Evolutionary conservation across 2,888 invertebrate genomes (phyloP).

Genomic region (Neoaliturus tenellus): DNA sequence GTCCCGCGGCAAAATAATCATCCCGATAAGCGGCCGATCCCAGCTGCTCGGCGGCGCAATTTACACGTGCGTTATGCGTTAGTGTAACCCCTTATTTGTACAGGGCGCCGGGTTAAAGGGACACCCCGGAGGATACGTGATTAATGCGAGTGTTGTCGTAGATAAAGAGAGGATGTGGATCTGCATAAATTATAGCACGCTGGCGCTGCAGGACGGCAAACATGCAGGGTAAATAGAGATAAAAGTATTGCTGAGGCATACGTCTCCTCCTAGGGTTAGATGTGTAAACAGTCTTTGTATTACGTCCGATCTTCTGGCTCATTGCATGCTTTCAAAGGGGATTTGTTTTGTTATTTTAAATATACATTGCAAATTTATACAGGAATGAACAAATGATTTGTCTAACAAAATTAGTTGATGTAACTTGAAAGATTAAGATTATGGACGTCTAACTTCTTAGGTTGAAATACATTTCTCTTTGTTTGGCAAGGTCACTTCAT

Average conservation of each 20-base stretch:
- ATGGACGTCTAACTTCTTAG: no score
- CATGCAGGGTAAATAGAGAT: conserved; percentile 41
- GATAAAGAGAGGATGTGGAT: conserved; percentile 50
- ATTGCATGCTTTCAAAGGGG: conserved; percentile 3
- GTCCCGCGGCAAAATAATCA: conserved; percentile 58
- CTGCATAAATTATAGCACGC: conserved; percentile 50
- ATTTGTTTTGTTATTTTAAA: no score
- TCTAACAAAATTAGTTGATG: no score
- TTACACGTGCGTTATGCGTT: conserved; percentile 45
- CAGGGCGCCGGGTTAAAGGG: conserved; percentile 37
- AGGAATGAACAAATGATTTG: no score
- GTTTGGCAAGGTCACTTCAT: no score
- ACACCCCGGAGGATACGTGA: conserved; percentile 15
- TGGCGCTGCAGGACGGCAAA: conserved; percentile 40
- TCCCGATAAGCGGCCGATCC: conserved; percentile 49
- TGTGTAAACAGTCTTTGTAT: neutral
- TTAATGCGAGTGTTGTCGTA: conserved; percentile 45
- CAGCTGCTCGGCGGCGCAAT: conserved; percentile 47
- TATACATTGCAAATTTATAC: no score
- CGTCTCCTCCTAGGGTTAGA: neutral
- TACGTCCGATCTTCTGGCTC: neutral
- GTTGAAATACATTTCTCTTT: no score
- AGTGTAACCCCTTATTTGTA: conserved; percentile 45
- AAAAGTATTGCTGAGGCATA: conserved; percentile 16
- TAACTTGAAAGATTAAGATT: no score